These are phyloP conservation scores for Platycheirus albimanus DNA, from an alignment of 2,888 invertebrate genomes.

Conservation along the genomic window DNA sequence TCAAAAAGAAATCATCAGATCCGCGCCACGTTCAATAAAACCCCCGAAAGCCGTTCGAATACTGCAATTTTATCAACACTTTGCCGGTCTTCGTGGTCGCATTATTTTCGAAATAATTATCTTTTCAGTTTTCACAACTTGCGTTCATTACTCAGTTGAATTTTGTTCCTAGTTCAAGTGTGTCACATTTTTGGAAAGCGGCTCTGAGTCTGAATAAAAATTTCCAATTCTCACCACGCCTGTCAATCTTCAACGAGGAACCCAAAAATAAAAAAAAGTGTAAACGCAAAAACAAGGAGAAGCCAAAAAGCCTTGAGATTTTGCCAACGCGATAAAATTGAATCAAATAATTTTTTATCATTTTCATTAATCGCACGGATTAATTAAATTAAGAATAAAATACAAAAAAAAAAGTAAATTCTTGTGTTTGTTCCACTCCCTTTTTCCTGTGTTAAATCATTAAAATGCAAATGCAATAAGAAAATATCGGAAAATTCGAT, in stretches of 20 bases:
- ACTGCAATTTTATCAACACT: slow-evolving; percentile 20
- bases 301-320: slow-evolving; percentile 19
- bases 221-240: not conserved
- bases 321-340: slow-evolving; percentile 66
- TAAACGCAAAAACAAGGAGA: slow-evolving; percentile 25
- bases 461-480: slow-evolving; percentile 7
- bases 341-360: slow-evolving; percentile 1
- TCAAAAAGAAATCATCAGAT: not conserved
- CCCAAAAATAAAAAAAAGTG: slow-evolving; percentile 14
- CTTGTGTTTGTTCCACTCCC: not conserved
- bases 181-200: not conserved
- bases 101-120: slow-evolving; percentile 16
- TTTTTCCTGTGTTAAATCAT: not conserved
- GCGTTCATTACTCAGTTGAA: slow-evolving; percentile 42
- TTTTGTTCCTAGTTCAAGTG: slow-evolving; percentile 14
- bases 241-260: not conserved
- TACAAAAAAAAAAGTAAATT: slow-evolving; percentile 2
- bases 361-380: not conserved
- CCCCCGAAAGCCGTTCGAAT: not conserved
- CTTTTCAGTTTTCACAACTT: slow-evolving; percentile 43
- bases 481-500: slow-evolving; percentile 29
- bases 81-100: slow-evolving; percentile 16
- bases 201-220: not conserved
- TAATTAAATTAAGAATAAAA: no score
- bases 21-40: not conserved